Base-by-base conservation (phyloP, 2,888 invertebrate species). In the Drosophila colorata region DNA sequence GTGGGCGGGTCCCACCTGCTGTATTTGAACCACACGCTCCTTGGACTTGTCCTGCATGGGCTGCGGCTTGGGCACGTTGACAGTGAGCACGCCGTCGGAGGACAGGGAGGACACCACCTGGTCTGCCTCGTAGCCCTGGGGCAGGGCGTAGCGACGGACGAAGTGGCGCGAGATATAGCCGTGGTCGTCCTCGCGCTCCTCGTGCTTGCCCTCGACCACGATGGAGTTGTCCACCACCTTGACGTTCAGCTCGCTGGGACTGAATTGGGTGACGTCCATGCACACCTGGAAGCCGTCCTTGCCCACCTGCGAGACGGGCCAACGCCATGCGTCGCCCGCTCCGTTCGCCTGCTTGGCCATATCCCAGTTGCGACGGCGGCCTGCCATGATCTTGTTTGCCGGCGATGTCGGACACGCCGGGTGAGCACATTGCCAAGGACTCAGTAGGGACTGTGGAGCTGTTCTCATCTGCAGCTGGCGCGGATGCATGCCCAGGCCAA, bases 111-210 rank as follows among this genome's bases (percentile, higher is more conserved):
- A 96, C 63, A 95, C 94, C 2, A 97, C 95, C 40, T 95, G 93
- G 59, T 95, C 95, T 4, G 95, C 93, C 61, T 97, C 95, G 63
- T 95, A 96, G 0, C 95, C 96, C 80, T 95, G 94, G 0, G 97
- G 97, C 52, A 97, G 90, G 13, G 94, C 90, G 89, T 97, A 97
- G 71, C 95, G 94, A 55, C 97, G 93, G 65, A 95, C 94, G 83
- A 97, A 96, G 72, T 97, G 96, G 48, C 96, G 94, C 33, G 95
- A 94, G 7, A 96, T 94, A 91, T 94, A 95, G 0, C 96, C 96
- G 74, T 95, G 95, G 18, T 95, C 94, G 71, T 96, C 96, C 28
- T 94, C 94, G 71, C 95, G 95, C 66, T 96, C 95, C 87, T 96
- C 96, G 88, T 96, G 97, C 88, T 95, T 96, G 0, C 95, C 97